Conservation (phyloP, 2,113 vertebrate species). For the Callospermophilus lateralis region DNA sequence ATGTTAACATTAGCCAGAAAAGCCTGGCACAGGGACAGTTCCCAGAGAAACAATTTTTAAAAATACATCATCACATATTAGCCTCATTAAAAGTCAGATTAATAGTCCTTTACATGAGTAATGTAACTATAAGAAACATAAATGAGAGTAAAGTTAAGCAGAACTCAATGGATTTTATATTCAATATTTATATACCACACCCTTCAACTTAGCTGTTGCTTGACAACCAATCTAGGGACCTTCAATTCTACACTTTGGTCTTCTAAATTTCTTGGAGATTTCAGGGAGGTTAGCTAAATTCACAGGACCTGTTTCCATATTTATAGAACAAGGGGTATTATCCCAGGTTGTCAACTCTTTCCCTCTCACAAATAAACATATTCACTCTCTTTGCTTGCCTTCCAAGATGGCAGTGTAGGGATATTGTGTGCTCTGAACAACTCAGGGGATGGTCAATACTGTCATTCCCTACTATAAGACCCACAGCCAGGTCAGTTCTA, state of each 20-base stretch:
- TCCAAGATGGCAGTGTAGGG: too few species aligned
- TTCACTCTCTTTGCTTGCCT: not conserved
- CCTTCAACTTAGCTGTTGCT: not conserved
- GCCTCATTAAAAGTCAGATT: not conserved
- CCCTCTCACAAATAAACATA: not conserved
- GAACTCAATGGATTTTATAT: not conserved
- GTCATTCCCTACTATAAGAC: not conserved
- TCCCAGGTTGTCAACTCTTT: not conserved
- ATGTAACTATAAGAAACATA: not conserved
- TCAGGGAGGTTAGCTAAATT: not conserved
- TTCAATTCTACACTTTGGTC: not conserved
- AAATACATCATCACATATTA: not conserved
- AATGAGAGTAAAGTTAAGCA: not conserved
- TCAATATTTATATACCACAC: not conserved
- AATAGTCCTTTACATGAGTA: not conserved
- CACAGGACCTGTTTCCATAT: not conserved
- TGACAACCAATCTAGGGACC: not conserved
- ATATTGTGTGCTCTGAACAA: fast-evolving
- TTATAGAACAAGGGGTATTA: not conserved
- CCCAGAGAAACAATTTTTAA: not conserved
- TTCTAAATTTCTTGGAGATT: not conserved
- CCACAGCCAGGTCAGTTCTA: not conserved
- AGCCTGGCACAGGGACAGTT: not conserved
- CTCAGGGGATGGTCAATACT: not conserved
- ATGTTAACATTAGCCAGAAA: not conserved